A percentile compares a stretch with the other conserved stretches of the same genome.
These are phyloP conservation scores for Octodonta nipae DNA, from an alignment of 2,888 invertebrate species.

Conservation along the genomic window DNA sequence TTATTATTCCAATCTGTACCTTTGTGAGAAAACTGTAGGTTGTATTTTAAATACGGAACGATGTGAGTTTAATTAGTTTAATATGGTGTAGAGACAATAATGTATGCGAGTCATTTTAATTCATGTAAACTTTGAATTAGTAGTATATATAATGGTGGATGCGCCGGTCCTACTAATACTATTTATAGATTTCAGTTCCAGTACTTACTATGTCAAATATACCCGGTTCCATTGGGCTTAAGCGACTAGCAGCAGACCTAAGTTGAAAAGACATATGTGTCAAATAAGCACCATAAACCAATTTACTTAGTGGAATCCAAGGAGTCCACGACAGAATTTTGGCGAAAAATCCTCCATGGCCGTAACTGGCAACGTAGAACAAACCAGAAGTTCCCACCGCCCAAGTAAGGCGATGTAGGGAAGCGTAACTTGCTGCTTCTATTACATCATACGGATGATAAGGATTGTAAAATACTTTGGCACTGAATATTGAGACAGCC, in stretches of 20 bases:
- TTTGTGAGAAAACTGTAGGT: too few species aligned
- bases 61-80: too few species aligned
- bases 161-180: too few species aligned
- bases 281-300: conserved; percentile 41
- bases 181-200: too few species aligned
- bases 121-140: too few species aligned
- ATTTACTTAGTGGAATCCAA: conserved; percentile 45
- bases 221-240: conserved; percentile 35
- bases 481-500: conserved; percentile 36
- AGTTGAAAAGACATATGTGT: conserved; percentile 43
- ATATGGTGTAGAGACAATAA: too few species aligned
- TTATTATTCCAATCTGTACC: too few species aligned
- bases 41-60: too few species aligned
- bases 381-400: conserved; percentile 39
- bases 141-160: too few species aligned
- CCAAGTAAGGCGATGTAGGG: conserved; percentile 45
- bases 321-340: conserved; percentile 43
- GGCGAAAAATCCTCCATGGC: conserved; percentile 29
- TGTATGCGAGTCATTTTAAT: too few species aligned
- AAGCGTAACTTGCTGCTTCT: conserved; percentile 45
- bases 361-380: conserved; percentile 41
- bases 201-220: conserved; percentile 33
- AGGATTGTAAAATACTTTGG: conserved; percentile 41
- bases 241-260: conserved; percentile 38
- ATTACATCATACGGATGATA: conserved; percentile 38